Evolutionary conservation across 1,140 invertebrate species (phyloP).

Genomic region (Episyrphus balteatus): DNA sequence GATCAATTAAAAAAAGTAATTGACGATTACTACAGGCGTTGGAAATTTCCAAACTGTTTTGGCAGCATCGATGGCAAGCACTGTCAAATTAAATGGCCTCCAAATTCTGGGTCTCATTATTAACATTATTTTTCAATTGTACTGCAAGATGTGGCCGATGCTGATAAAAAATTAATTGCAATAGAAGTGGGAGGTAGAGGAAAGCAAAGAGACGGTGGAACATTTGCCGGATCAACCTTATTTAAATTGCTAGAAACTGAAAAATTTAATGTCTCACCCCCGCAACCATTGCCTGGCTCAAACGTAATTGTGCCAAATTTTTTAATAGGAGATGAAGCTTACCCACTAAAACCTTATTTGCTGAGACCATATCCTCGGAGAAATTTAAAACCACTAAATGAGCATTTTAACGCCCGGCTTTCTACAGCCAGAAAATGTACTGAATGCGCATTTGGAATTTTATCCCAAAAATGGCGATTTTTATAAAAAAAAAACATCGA

Average conservation of each 20-base stretch:
- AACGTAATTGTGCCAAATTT: conserved; percentile 43
- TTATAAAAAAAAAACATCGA: too few relatives aligned
- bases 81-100: conserved; percentile 16
- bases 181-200: conserved; percentile 38
- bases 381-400: conserved; percentile 7
- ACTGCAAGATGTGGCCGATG: conserved; percentile 38
- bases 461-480: too few relatives aligned
- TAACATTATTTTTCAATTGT: conserved; percentile 37
- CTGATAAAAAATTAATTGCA: conserved; percentile 36
- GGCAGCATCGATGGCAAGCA: conserved; percentile 33
- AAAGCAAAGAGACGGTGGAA: conserved; percentile 36
- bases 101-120: conserved; percentile 37
- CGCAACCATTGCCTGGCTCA: conserved; percentile 20
- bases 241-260: conserved; percentile 36
- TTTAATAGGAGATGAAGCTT: conserved; percentile 42
- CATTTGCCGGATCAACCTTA: conserved; percentile 24
- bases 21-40: conserved; percentile 7
- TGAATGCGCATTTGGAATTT: conserved; percentile 8
- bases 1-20: conserved; percentile 7
- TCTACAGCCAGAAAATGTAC: conserved; percentile 7
- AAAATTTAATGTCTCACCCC: conserved; percentile 9
- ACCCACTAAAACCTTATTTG: conserved; percentile 33
- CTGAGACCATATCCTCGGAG: conserved; percentile 36
- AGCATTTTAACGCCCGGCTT: conserved; percentile 6
- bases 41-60: conserved; percentile 9